A percentile compares a stretch with the other conserved stretches of the same genome.
These are phyloP conservation scores for Zapus hudsonius DNA, from an alignment of 2,113 vertebrate species.

Conservation along the genomic window DNA sequence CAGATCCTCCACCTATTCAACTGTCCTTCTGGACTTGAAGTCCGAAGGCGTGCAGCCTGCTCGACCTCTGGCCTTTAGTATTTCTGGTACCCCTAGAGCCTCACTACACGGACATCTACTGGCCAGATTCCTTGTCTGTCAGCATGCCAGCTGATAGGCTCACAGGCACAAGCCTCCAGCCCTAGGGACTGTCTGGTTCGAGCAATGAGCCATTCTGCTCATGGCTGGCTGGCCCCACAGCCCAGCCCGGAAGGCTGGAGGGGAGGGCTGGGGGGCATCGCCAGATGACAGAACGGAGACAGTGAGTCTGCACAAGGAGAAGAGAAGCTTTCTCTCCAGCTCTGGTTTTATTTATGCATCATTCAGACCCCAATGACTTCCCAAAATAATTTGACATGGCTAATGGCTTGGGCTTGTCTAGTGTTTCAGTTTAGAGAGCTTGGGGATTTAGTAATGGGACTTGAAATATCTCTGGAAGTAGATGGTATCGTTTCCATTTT, in stretches of 20 bases:
- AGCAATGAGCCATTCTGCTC: slow-evolving; percentile 71
- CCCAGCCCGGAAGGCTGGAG: slow-evolving; percentile 76
- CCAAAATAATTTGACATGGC: slow-evolving; percentile 78
- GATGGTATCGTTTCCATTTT: slow-evolving; percentile 50
- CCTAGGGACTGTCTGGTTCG: slow-evolving; percentile 80
- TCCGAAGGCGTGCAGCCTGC: background rate
- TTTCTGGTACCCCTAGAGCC: background rate
- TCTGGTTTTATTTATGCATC: slow-evolving; percentile 81
- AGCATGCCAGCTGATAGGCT: slow-evolving; percentile 76
- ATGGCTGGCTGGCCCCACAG: slow-evolving; percentile 75
- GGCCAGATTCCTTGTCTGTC: slow-evolving; percentile 76
- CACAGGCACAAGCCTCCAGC: slow-evolving; percentile 75
- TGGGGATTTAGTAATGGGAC: slow-evolving; percentile 39
- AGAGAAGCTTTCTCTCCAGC: slow-evolving; percentile 70
- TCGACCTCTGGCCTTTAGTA: background rate
- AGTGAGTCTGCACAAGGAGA: slow-evolving; percentile 74
- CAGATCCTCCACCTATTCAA: background rate
- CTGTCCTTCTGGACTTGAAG: background rate
- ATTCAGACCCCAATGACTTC: slow-evolving; percentile 78
- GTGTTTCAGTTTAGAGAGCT: slow-evolving; percentile 66
- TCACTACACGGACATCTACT: slow-evolving; percentile 60
- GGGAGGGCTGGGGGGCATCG: slow-evolving; percentile 49
- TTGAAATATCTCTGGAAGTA: slow-evolving; percentile 23
- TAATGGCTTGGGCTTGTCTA: slow-evolving; percentile 76
- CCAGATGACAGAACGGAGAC: slow-evolving; percentile 80